phyloP scores from a whole-genome alignment of 1,140 invertebrate species.

The Arion vulgaris region DNA sequence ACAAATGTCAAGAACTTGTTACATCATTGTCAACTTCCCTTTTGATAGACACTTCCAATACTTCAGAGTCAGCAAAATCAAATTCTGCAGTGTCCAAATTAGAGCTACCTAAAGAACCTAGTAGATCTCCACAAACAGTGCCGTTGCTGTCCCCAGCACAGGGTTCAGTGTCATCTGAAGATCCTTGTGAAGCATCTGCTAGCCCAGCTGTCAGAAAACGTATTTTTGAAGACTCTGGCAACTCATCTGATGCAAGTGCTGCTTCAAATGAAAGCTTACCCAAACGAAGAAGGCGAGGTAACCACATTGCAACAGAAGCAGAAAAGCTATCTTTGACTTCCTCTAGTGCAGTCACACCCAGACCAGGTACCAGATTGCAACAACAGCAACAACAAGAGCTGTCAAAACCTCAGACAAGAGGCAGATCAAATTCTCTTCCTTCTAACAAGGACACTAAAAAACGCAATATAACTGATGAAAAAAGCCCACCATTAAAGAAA shows the following conservation, averaged over 20 bases:
- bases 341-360: not conserved
- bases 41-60: not conserved
- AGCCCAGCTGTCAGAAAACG: not conserved
- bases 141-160: not conserved
- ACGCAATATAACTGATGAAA: no score
- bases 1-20: not conserved
- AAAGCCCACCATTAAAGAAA: conserved; percentile 11
- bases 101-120: not conserved
- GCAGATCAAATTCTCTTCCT: not conserved
- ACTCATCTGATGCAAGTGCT: conserved; percentile 8
- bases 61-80: no score
- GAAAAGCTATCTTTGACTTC: not conserved
- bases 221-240: not conserved
- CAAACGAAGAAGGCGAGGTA: not conserved
- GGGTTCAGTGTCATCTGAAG: not conserved
- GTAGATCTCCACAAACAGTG: not conserved
- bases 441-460: not conserved
- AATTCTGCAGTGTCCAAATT: not conserved
- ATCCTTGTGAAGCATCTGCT: not conserved
- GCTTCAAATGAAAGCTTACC: not conserved
- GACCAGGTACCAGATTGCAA: conserved; percentile 14
- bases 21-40: not conserved
- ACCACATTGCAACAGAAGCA: not conserved
- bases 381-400: conserved; percentile 5
- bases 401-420: conserved; percentile 12